These are phyloP conservation scores for Musca domestica DNA, from an alignment of 1,140 invertebrate genomes.

Conservation along the genomic window DNA sequence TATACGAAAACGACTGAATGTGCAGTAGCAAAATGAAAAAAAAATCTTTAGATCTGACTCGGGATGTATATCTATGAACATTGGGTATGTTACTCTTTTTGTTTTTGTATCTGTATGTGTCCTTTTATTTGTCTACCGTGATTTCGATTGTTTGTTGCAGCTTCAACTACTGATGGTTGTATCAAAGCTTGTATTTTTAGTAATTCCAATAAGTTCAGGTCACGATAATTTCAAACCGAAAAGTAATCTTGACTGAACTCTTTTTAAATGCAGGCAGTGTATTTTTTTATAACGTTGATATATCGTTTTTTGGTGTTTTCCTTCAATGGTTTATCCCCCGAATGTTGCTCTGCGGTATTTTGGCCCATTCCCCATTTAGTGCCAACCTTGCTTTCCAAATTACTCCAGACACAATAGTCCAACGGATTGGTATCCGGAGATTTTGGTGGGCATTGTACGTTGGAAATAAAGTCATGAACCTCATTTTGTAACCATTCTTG, in stretches of 20 bases:
- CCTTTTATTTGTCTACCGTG: no score
- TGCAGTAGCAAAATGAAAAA: neutral
- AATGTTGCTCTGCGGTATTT: no score
- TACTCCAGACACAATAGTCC: no score
- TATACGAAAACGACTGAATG: neutral
- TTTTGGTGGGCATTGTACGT: no score
- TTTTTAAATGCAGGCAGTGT: neutral
- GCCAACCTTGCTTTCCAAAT: no score
- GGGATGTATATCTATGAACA: neutral
- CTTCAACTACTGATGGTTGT: no score
- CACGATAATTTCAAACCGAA: slow-evolving; percentile 19
- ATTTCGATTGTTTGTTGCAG: no score
- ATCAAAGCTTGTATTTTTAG: neutral
- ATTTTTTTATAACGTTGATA: neutral
- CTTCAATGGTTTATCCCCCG: neutral
- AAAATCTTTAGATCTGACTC: no score
- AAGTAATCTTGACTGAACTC: slow-evolving; percentile 1
- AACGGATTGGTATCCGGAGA: no score
- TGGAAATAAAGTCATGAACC: no score
- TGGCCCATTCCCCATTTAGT: no score
- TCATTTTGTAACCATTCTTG: no score
- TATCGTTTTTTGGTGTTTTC: neutral
- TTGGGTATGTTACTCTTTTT: neutral
- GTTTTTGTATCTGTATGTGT: neutral
- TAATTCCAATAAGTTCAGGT: slow-evolving; percentile 18